Conservation (phyloP, 2,888 invertebrate species). For the Xestoiulus laeticollis region DNA sequence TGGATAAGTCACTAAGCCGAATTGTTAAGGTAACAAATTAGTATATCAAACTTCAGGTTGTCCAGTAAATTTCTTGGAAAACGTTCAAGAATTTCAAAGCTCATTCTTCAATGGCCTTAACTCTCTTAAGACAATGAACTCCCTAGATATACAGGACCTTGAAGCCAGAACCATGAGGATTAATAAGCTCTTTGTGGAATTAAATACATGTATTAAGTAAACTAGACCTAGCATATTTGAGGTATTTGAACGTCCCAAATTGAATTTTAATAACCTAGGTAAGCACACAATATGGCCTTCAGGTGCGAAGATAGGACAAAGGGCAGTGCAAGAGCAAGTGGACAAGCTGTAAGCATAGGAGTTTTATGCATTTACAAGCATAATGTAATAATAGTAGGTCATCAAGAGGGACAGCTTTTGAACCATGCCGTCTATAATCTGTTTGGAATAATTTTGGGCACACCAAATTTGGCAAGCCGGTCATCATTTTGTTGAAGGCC, state of each 20-base stretch:
- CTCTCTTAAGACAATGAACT: too few relatives aligned
- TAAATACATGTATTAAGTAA: background rate
- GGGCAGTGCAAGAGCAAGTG: background rate
- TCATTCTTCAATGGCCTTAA: too few relatives aligned
- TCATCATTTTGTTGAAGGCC: background rate
- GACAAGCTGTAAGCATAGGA: background rate
- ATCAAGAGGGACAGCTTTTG: background rate
- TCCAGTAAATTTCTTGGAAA: too few relatives aligned
- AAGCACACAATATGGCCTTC: background rate
- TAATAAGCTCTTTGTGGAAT: too few relatives aligned
- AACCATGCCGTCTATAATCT: background rate
- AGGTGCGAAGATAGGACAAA: background rate
- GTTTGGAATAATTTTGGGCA: background rate
- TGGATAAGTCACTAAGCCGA: too few relatives aligned
- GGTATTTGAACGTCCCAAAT: background rate
- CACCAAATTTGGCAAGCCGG: conserved; percentile 31
- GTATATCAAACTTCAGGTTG: too few relatives aligned
- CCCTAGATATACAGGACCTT: too few relatives aligned
- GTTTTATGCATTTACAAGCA: background rate
- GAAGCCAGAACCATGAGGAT: too few relatives aligned
- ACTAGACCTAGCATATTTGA: background rate
- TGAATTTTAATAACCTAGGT: background rate
- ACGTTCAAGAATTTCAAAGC: too few relatives aligned
- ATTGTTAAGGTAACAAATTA: too few relatives aligned
- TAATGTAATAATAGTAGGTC: background rate